Percentiles rank a stretch among this genome's conserved stretches.
Conservation (phyloP, 2,888 invertebrate genomes). For the Caenorhabditis sulstoni region DNA sequence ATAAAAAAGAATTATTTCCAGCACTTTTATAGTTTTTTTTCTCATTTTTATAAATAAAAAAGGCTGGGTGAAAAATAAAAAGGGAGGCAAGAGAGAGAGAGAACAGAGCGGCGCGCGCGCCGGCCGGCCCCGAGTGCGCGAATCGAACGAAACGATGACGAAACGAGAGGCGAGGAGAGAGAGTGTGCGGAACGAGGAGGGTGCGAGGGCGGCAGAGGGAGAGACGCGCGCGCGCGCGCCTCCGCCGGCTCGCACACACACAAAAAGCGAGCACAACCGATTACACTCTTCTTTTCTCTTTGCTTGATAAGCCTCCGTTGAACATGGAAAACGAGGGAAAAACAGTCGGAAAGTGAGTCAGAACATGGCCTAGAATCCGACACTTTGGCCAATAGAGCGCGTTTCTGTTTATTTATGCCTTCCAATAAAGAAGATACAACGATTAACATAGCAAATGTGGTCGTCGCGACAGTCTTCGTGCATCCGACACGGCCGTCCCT, state of each 20-base stretch:
- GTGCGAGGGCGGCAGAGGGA: slow-evolving; percentile 2
- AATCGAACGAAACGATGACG: slow-evolving; percentile 46
- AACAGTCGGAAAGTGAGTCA: background rate
- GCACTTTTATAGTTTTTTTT: no score
- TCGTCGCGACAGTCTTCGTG: slow-evolving; percentile 46
- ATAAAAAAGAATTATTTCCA: no score
- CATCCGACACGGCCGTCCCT: slow-evolving; percentile 35
- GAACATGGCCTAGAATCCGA: background rate
- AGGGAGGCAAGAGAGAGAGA: background rate
- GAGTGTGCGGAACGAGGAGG: slow-evolving; percentile 11
- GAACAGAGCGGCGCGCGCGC: slow-evolving; percentile 1
- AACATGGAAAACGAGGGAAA: slow-evolving; percentile 3
- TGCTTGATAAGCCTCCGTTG: slow-evolving; percentile 2
- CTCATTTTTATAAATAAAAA: no score
- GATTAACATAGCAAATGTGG: slow-evolving; percentile 32
- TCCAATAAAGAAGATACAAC: slow-evolving; percentile 34
- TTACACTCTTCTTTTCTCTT: slow-evolving; percentile 25
- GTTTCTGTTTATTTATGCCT: slow-evolving; percentile 13
- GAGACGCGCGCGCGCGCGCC: slow-evolving; percentile 13
- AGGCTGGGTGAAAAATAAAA: background rate
- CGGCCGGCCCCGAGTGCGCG: slow-evolving; percentile 18
- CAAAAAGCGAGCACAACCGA: slow-evolving; percentile 28
- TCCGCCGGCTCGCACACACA: slow-evolving; percentile 12
- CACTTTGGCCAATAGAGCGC: background rate
- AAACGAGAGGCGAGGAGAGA: slow-evolving; percentile 13